Evolutionary conservation across 2,888 invertebrate species (phyloP), one percentile per base, ranked within the genome.

Genomic region (Steinernema carpocapsae): DNA sequence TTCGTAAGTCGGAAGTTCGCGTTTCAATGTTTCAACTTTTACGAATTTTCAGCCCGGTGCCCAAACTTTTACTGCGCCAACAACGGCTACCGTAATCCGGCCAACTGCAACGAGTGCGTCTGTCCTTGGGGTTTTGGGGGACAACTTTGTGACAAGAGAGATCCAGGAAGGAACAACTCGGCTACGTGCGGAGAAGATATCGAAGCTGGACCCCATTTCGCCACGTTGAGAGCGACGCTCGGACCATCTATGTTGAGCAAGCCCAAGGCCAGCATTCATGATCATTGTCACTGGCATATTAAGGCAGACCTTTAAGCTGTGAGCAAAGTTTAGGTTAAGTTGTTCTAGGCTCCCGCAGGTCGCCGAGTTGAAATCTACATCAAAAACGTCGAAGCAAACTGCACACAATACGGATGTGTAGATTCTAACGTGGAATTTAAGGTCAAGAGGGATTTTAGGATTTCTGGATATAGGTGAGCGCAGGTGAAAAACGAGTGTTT

Each of bases 201-300:
- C 6, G 6, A 56, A 26, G 56, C 56, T 6, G 26, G 26, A 10
- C 56, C 4, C 2, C 6, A 6, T 26, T 56, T 22, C 24, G 4
- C 3, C 14, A 7, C 26, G 22, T 26, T 56, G 7, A 2, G 12
- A 26, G 26, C 26, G 14, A 14, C 26, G 12, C 14, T 56, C 4
- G 56, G 22, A n/a, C n/a, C n/a, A n/a, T n/a, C n/a, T 26, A 6
- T 4, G 22, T 7, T 26, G 6, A 26, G 22, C 17, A 19, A 19
- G 10, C 26, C 12, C 6, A 6, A 6, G 56, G 12, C 14, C 4
- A 4, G 2, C 24, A 14, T 3, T 7, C 56, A 56, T 26, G 56
- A 56, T 24, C n/a, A 14, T 14, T 56, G 56, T 17, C 56, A 56
- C 26, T 56, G 56, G 56, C 56, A 56, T 26, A 56, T 56, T 26